A percentile compares a stretch with the other conserved stretches of the same genome.
Evolutionary conservation across 35 echinoderm and acorn worm species (phyloP).

Genomic region (Ophiothrix spiculata): DNA sequence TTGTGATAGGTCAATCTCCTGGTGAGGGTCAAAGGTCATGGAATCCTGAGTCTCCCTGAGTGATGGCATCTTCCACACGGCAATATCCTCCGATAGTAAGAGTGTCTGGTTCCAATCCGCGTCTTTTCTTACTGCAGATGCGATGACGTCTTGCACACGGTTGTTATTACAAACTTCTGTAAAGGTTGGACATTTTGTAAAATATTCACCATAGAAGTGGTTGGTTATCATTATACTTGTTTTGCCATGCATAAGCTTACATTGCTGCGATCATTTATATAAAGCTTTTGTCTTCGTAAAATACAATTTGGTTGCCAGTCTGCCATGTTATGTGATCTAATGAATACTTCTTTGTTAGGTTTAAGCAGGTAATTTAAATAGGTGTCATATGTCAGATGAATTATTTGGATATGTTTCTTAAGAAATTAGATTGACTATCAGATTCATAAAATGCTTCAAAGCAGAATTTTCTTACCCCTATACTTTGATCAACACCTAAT

Average conservation of each 20-base stretch:
- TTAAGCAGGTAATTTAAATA: no score
- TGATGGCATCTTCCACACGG: conserved; percentile 59
- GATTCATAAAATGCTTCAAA: no score
- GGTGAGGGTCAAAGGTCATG: conserved; percentile 44
- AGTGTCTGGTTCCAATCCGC: conserved; percentile 52
- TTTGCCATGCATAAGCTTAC: background rate
- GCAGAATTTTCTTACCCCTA: no score
- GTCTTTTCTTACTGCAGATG: background rate
- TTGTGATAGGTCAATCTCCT: conserved; percentile 34
- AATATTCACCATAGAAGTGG: background rate
- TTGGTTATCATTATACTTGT: background rate
- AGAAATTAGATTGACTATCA: no score
- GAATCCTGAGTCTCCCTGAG: conserved; percentile 50
- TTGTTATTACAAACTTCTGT: background rate
- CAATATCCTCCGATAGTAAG: conserved; percentile 63
- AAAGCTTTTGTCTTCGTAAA: background rate
- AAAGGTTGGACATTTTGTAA: no score
- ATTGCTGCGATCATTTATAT: background rate
- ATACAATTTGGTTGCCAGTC: no score
- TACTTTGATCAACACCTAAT: no score
- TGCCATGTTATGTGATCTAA: no score
- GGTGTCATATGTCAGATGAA: no score
- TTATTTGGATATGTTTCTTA: no score
- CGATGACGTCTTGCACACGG: background rate
- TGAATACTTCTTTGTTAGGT: no score